These are phyloP conservation scores for Chironomus riparius DNA, from an alignment of 2,888 invertebrate species.

Conservation along the genomic window DNA sequence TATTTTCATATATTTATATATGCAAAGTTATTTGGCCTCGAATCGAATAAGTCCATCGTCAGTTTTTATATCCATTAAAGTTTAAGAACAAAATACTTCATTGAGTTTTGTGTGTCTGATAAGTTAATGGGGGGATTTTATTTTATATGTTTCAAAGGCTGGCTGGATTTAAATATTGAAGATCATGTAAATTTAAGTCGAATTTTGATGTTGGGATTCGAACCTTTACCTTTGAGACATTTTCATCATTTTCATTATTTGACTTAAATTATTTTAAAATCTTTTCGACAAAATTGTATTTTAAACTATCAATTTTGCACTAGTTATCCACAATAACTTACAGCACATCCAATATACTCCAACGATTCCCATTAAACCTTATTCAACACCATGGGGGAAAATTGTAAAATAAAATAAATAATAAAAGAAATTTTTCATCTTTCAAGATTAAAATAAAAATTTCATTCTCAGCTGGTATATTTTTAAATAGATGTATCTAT, in stretches of 20 bases:
- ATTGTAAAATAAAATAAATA: too few relatives aligned
- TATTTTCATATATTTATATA: not conserved
- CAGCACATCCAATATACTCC: too few relatives aligned
- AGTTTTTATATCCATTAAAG: not conserved
- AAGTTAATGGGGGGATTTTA: not conserved
- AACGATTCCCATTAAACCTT: too few relatives aligned
- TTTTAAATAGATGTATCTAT: not conserved
- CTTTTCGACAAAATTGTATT: too few relatives aligned
- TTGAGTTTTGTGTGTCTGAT: not conserved
- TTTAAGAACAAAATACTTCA: not conserved
- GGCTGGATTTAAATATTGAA: not conserved
- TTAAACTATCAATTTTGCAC: too few relatives aligned
- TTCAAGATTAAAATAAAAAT: not conserved
- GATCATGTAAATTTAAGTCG: too few relatives aligned
- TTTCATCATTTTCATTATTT: too few relatives aligned
- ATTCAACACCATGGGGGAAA: too few relatives aligned
- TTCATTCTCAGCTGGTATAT: not conserved
- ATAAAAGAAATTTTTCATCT: not conserved
- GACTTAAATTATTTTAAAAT: too few relatives aligned
- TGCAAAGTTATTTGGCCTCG: not conserved
- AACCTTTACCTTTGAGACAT: too few relatives aligned
- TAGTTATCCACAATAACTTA: too few relatives aligned
- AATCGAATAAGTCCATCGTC: not conserved
- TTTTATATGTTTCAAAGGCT: not conserved
- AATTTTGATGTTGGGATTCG: too few relatives aligned